Evolutionary conservation across 2,888 invertebrate species (phyloP).

Genomic region (Phortica okadai): DNA sequence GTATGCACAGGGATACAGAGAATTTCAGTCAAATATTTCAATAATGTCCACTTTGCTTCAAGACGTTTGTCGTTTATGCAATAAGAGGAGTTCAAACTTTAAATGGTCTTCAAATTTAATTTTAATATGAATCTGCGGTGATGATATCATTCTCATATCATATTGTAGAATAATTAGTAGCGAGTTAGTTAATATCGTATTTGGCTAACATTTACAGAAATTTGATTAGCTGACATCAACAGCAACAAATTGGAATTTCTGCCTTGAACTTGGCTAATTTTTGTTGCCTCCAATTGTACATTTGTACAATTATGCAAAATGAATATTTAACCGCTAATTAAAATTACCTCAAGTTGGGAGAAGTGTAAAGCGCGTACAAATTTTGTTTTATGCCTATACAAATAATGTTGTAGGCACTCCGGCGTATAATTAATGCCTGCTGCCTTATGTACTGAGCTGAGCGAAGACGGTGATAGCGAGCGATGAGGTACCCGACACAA

Average conservation of each 20-base stretch:
- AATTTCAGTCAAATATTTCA: too few relatives aligned
- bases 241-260: not conserved
- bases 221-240: too few relatives aligned
- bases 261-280: conserved; percentile 49
- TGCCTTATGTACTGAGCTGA: conserved; percentile 20
- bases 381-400: conserved; percentile 20
- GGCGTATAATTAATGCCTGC: conserved; percentile 47
- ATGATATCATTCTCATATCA: too few relatives aligned
- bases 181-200: too few relatives aligned
- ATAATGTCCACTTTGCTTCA: too few relatives aligned
- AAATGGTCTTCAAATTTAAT: too few relatives aligned
- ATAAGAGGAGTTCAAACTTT: too few relatives aligned
- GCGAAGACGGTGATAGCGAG: not conserved
- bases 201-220: too few relatives aligned
- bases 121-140: too few relatives aligned
- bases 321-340: conserved; percentile 54
- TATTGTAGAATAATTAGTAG: too few relatives aligned
- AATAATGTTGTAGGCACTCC: conserved; percentile 22
- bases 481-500: not conserved
- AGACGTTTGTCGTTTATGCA: too few relatives aligned
- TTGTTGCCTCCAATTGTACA: conserved; percentile 35
- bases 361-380: conserved; percentile 2
- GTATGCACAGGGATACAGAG: too few relatives aligned
- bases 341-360: conserved; percentile 34
- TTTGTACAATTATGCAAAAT: conserved; percentile 23